Evolutionary conservation across 2,888 invertebrate species (phyloP).

Genomic region (Habrosyne pyritoides): DNA sequence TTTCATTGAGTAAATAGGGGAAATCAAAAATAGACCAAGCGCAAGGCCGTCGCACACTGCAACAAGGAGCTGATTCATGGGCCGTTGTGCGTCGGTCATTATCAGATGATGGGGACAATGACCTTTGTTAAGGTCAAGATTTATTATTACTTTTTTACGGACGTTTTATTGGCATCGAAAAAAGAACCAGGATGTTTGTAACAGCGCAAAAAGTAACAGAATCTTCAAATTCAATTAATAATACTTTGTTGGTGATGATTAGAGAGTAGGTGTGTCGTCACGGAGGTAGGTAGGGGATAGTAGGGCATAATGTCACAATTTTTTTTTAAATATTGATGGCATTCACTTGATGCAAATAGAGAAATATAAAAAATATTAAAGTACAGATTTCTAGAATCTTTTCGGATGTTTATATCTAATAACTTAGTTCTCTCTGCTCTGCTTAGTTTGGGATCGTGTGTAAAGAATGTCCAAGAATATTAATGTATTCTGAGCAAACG

Average conservation of each 20-base stretch:
- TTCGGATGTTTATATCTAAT: too few species aligned
- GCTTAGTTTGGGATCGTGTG: too few species aligned
- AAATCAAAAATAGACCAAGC: not conserved
- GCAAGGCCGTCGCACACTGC: not conserved
- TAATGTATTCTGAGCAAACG: too few species aligned
- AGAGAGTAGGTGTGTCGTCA: too few species aligned
- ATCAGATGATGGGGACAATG: conserved; percentile 35
- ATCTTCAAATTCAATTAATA: not conserved
- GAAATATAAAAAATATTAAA: too few species aligned
- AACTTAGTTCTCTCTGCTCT: too few species aligned
- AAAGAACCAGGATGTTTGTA: not conserved
- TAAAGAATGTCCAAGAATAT: too few species aligned
- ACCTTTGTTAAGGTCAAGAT: conserved; percentile 22
- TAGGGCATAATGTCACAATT: too few species aligned
- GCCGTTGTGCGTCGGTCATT: conserved; percentile 25
- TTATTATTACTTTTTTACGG: not conserved
- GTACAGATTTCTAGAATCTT: too few species aligned
- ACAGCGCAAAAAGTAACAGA: not conserved
- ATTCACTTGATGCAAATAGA: too few species aligned
- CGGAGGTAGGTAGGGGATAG: too few species aligned
- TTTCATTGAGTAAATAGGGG: not conserved
- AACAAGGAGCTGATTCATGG: conserved; percentile 15
- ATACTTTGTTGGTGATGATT: not conserved
- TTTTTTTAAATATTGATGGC: too few species aligned
- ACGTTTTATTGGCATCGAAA: not conserved